These are phyloP conservation scores for Pseudobourletiella spinata DNA, from an alignment of 1,140 invertebrate species.

Conservation along the genomic window DNA sequence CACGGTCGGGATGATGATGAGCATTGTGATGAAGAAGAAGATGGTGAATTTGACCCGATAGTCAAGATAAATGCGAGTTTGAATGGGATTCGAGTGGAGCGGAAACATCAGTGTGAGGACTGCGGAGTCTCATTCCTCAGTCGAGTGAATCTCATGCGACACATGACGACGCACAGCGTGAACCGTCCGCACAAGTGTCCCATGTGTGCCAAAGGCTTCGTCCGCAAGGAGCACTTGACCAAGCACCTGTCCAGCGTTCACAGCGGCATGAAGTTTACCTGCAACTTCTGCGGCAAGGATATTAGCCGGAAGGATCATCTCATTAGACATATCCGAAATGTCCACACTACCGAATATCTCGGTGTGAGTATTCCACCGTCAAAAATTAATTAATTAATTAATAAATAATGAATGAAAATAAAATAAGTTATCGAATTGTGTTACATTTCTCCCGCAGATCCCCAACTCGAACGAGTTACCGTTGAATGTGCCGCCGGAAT, in stretches of 20 bases:
- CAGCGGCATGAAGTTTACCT: slow-evolving; percentile 32
- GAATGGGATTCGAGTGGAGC: slow-evolving; percentile 20
- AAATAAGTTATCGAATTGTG: too few species aligned
- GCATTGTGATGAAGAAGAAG: slow-evolving; percentile 10
- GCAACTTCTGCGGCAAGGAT: slow-evolving; percentile 34
- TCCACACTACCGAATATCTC: slow-evolving; percentile 21
- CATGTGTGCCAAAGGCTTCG: slow-evolving; percentile 28
- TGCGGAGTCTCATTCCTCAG: slow-evolving; percentile 22
- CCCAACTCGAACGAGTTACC: slow-evolving; percentile 17
- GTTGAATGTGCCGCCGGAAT: not conserved
- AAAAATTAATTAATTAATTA: not conserved
- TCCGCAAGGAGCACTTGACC: slow-evolving; percentile 29
- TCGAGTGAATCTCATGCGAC: slow-evolving; percentile 13
- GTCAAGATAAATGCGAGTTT: not conserved
- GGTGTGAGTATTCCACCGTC: too few species aligned
- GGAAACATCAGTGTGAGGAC: slow-evolving; percentile 20
- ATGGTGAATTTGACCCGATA: not conserved
- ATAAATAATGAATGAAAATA: slow-evolving; percentile 2
- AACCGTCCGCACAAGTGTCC: slow-evolving; percentile 28
- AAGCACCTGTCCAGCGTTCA: slow-evolving; percentile 31
- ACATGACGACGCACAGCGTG: slow-evolving; percentile 14
- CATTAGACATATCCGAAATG: slow-evolving; percentile 32
- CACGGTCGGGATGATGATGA: slow-evolving; percentile 9
- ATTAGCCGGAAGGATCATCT: slow-evolving; percentile 33
- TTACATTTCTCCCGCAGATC: too few species aligned